Percentiles rank a stretch among this genome's conserved stretches.
phyloP scores from a whole-genome alignment of 2,113 vertebrate species.

The Pachycephala philippinensis region DNA sequence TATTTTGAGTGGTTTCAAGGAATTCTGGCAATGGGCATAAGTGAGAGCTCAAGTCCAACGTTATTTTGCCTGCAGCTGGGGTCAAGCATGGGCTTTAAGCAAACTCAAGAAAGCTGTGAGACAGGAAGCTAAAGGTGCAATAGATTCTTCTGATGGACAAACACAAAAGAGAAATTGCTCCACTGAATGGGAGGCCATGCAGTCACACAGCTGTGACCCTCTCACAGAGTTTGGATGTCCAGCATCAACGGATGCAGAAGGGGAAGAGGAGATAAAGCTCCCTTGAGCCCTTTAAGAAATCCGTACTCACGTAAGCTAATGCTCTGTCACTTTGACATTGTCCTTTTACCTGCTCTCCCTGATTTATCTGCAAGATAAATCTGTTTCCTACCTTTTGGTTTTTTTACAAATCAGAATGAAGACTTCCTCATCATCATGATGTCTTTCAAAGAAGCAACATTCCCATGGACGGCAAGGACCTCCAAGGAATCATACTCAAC shows the following conservation, averaged over 20 bases:
- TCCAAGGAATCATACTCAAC: neutral
- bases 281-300: neutral
- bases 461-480: neutral
- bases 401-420: neutral
- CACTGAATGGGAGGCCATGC: neutral
- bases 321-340: neutral
- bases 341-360: neutral
- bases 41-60: neutral
- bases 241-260: accelerated
- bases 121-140: neutral
- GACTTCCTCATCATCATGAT: neutral
- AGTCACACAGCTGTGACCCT: neutral
- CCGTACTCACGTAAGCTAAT: neutral
- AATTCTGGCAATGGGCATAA: neutral
- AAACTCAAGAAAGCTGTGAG: neutral
- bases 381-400: neutral
- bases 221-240: neutral
- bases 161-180: neutral
- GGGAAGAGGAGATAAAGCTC: neutral
- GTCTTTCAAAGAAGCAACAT: neutral
- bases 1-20: neutral
- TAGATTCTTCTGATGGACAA: neutral
- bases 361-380: neutral
- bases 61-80: neutral
- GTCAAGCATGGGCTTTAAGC: neutral